phyloP scores from a whole-genome alignment of 1,140 invertebrate species.

The Eriosoma lanigerum region DNA sequence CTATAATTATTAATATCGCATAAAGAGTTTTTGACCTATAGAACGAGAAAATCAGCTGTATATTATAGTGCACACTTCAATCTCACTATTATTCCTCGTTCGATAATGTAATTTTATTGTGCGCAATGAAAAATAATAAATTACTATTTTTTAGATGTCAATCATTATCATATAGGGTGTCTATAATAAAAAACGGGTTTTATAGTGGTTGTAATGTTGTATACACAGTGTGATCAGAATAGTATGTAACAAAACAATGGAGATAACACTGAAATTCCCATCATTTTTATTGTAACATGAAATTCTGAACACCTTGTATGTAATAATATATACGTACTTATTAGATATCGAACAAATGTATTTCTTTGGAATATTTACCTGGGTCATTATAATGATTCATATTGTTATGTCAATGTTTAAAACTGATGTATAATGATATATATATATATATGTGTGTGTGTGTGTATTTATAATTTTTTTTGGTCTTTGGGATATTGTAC shows the following conservation, averaged over 20 bases:
- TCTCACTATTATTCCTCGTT: neutral
- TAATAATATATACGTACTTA: neutral
- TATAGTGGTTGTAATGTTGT: neutral
- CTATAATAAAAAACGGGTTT: neutral
- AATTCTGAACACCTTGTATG: neutral
- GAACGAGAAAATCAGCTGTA: neutral
- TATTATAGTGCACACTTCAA: no score
- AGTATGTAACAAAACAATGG: no score
- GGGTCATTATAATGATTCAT: slow-evolving; percentile 12
- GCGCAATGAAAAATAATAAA: neutral
- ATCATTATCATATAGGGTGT: slow-evolving; percentile 28
- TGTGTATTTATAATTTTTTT: no score
- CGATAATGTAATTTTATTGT: neutral
- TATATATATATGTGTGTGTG: neutral
- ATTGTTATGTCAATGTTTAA: slow-evolving; percentile 10
- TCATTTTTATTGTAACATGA: no score
- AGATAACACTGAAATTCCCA: no score
- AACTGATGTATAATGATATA: neutral
- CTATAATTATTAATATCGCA: neutral
- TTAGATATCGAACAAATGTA: neutral
- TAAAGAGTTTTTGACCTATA: neutral
- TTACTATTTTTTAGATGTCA: neutral
- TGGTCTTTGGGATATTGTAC: neutral
- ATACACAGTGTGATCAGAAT: no score
- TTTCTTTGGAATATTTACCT: slow-evolving; percentile 10